Conservation (phyloP, 2,888 invertebrate genomes). For the Thalpophila matura region DNA sequence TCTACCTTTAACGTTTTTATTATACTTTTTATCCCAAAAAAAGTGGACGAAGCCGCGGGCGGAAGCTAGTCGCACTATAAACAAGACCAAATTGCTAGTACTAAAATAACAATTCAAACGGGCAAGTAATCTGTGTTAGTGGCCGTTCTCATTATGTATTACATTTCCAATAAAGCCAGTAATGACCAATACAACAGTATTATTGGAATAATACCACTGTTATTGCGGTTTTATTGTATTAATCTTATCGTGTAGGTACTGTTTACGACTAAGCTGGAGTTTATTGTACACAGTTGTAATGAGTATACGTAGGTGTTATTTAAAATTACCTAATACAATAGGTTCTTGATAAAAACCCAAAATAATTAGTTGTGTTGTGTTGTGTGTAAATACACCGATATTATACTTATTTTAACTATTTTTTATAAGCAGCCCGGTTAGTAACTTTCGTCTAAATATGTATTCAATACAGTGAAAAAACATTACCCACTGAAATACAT, state of each 20-base stretch:
- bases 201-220: slow-evolving; percentile 15
- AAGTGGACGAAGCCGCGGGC: no score
- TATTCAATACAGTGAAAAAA: no score
- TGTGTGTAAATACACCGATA: no score
- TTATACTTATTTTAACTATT: no score
- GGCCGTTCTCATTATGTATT: slow-evolving; percentile 45
- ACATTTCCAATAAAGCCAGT: slow-evolving; percentile 42
- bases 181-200: slow-evolving; percentile 18
- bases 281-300: neutral
- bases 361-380: no score
- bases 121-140: slow-evolving; percentile 31
- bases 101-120: slow-evolving; percentile 29
- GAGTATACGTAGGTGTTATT: neutral
- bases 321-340: neutral
- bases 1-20: no score
- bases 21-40: no score
- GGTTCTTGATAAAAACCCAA: no score
- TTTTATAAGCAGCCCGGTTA: no score
- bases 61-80: neutral
- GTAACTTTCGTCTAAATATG: no score
- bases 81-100: neutral
- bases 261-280: slow-evolving; percentile 7
- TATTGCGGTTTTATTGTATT: slow-evolving; percentile 26
- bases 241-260: slow-evolving; percentile 30
- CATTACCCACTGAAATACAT: neutral